phyloP scores from a whole-genome alignment of 2,888 invertebrate genomes.

The Apamea crenata region DNA sequence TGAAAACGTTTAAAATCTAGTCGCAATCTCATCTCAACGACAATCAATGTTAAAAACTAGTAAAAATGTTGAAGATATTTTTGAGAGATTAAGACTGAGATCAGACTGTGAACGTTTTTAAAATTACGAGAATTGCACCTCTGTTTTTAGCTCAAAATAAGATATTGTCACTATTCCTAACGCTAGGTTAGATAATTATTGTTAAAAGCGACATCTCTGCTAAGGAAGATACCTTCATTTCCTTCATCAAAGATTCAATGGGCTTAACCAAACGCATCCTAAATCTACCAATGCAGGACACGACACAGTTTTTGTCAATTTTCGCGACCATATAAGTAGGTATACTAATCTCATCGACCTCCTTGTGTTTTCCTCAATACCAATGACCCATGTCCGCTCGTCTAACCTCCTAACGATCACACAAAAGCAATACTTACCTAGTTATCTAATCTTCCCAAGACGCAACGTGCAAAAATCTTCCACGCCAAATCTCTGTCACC shows the following conservation, averaged over 20 bases:
- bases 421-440: constrained; percentile 59
- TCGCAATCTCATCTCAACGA: background rate
- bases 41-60: too few species aligned
- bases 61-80: too few species aligned
- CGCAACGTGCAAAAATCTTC: constrained; percentile 70
- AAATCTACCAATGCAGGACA: background rate
- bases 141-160: background rate
- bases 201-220: background rate
- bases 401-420: constrained; percentile 10
- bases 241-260: background rate
- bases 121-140: background rate
- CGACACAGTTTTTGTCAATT: background rate
- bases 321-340: background rate
- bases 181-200: background rate
- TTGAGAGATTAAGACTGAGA: background rate
- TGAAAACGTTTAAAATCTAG: background rate
- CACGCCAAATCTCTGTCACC: constrained; percentile 69
- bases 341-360: background rate
- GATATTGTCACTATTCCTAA: background rate
- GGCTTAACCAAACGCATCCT: background rate
- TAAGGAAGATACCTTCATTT: background rate
- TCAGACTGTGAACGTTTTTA: background rate
- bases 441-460: constrained; percentile 24
- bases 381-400: constrained; percentile 29
- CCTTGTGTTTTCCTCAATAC: constrained; percentile 1